Evolutionary conservation across 2,888 invertebrate species (phyloP).

Genomic region (Ectemnius continuus): DNA sequence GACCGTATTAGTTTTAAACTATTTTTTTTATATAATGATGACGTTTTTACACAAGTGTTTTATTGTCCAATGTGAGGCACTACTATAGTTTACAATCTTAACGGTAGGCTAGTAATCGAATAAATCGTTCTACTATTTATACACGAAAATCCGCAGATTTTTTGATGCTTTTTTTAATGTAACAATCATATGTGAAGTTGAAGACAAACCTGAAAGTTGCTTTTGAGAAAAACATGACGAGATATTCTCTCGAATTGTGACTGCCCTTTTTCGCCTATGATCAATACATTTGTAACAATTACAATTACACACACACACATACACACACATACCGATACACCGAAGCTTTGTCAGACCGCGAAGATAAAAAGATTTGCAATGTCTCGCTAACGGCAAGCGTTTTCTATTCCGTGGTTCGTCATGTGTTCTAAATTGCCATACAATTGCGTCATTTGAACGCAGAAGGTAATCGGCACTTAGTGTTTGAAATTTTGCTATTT

Average conservation of each 20-base stretch:
- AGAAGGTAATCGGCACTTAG: not conserved
- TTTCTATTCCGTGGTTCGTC: constrained; percentile 18
- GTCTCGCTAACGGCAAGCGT: constrained; percentile 40
- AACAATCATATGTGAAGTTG: constrained; percentile 21
- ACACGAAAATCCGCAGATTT: constrained; percentile 30
- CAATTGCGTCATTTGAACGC: not conserved
- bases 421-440: constrained; percentile 6
- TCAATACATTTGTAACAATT: too few relatives aligned
- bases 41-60: constrained; percentile 44
- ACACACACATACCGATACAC: not conserved
- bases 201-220: constrained; percentile 17
- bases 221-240: too few relatives aligned
- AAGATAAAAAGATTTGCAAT: constrained; percentile 41
- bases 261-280: constrained; percentile 24
- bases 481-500: not conserved
- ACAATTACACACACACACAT: not conserved
- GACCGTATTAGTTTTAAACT: constrained; percentile 33
- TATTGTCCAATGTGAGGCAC: constrained; percentile 30
- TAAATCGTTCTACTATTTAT: constrained; percentile 30
- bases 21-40: constrained; percentile 32
- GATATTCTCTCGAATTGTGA: constrained; percentile 10
- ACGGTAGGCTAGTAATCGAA: constrained; percentile 40
- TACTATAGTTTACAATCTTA: constrained; percentile 38
- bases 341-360: too few relatives aligned
- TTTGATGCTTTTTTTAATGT: constrained; percentile 25